Base-by-base conservation (phyloP, 2,888 invertebrate genomes). In the Elgonia sp. region DNA sequence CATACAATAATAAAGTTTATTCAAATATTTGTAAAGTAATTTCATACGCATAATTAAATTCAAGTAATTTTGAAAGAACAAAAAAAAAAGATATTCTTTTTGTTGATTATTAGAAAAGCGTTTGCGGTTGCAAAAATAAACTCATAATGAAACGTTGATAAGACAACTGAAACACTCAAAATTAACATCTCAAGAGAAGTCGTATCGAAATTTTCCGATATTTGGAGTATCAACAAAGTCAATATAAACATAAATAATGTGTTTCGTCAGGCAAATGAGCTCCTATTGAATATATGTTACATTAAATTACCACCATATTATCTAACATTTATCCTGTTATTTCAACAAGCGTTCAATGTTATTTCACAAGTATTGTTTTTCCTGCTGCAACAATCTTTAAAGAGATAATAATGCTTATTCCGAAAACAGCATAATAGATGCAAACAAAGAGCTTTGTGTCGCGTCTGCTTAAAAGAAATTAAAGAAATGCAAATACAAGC, bases 301-400 rank as follows among this genome's bases (percentile, higher is more conserved):
- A 29, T 46, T 70, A 62, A 37, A 70, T 72, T 81, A 81, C 21
- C 70, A n/a, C n/a, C 62, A 37, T 63, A 72, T 81, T 81, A 81
- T 81, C 72, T 80, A 80, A 80, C 72, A 72, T 37, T 72, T 72
- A 81, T 70, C 80, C 80, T 50, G 70, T 72, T 72, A 63, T 72
- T 81, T 72, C 80, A 72, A 63, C 53, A 60, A 70, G 50, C 70
- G 63, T 40, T 72, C 50, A 72, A 72, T 81, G 57, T 72, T 81
- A 72, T 81, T 81, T 72, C 70, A 72, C 46, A 72, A 81, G 80
- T 69, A 65, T 50, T 63, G 76, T 79, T 80, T 80, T 70, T 70
- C 69, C 50, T 70, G 69, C 37, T 60, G 80, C 69, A 60, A 60
- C 80, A 67, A 79, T 82, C 37, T 65, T 63, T 60, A 37, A 42